Conservation (phyloP, 2,888 invertebrate genomes). For the Phyto melanocephala region DNA sequence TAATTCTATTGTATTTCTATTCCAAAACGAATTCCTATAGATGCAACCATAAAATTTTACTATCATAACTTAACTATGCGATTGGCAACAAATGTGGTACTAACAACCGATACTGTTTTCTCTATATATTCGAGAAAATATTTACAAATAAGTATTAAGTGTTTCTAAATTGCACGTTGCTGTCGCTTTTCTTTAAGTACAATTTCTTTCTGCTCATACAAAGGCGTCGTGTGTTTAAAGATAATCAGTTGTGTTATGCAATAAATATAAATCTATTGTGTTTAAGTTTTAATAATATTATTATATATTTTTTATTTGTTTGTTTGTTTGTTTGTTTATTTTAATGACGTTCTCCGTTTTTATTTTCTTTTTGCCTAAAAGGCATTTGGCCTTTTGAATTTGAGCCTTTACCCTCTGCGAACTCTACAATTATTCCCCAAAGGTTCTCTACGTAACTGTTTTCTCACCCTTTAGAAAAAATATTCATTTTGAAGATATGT, state of each 20-base stretch:
- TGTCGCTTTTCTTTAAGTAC: too few species aligned
- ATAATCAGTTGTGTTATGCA: not conserved
- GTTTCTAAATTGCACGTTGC: too few species aligned
- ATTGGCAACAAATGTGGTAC: too few species aligned
- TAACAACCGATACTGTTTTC: too few species aligned
- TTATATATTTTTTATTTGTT: not conserved
- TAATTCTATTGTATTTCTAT: too few species aligned
- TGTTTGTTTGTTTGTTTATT: not conserved
- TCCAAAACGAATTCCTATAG: too few species aligned
- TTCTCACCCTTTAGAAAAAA: not conserved
- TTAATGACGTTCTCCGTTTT: slow-evolving; percentile 20
- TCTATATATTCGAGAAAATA: too few species aligned
- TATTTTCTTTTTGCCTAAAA: not conserved
- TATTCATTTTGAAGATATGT: not conserved
- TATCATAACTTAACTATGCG: too few species aligned
- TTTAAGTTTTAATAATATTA: not conserved
- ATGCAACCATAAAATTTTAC: too few species aligned
- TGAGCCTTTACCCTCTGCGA: slow-evolving; percentile 35
- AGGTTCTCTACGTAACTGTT: not conserved
- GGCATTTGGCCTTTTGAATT: slow-evolving; percentile 35
- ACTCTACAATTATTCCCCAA: not conserved
- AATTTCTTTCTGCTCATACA: slow-evolving; percentile 18
- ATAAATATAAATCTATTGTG: slow-evolving; percentile 2
- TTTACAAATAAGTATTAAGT: too few species aligned
- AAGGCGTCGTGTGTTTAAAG: not conserved